Evolutionary conservation across 53 echinoderm and acorn worm species (phyloP), one percentile per base, ranked within the genome.

Genomic region (Luidia sarsii): DNA sequence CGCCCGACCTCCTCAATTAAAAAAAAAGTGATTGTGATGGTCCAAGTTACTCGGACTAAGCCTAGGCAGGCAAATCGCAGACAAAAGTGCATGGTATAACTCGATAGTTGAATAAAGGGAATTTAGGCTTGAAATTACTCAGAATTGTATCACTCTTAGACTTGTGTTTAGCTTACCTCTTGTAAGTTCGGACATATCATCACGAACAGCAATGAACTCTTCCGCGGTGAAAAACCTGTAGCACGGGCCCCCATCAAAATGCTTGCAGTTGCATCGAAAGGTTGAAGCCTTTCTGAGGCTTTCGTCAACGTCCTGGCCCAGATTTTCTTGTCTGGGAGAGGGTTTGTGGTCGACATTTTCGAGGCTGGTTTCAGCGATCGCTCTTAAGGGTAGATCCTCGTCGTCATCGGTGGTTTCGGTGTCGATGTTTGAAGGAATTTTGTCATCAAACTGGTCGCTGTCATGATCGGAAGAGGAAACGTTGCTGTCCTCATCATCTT

Each of bases 231-330:
- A n/a, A n/a, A n/a, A n/a, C n/a, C n/a, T n/a, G n/a, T n/a, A n/a
- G n/a, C n/a, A n/a, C n/a, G n/a, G n/a, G n/a, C n/a, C n/a, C n/a
- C n/a, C n/a, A n/a, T n/a, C n/a, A n/a, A n/a, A n/a, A 27, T 2
- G 56, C 56, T 56, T 56, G 56, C 56, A 56, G 56, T 56, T 24
- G 56, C 56, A 56, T 56, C 25, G 56, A 24, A 56, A 56, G 22
- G 25, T 2, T 24, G 56, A 56, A 22, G 56, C 25, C 56, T 21
- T 15, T 56, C 56, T 56, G 56, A 2, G 56, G 25, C 25, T 22
- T 49, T 49, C 7, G 25, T 56, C 56, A 56, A 20, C 22, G 2
- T 56, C 2, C 56, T 20, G 22, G 56, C 25, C 56, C 25, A 27
- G 22, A 56, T 56, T 56, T 56, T 24, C 56, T 20, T 56, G 2